Percentiles rank a stretch among this genome's conserved stretches.
Evolutionary conservation across 2,797 vertebrate species (phyloP).

Genomic region (Geotrypetes seraphini): DNA sequence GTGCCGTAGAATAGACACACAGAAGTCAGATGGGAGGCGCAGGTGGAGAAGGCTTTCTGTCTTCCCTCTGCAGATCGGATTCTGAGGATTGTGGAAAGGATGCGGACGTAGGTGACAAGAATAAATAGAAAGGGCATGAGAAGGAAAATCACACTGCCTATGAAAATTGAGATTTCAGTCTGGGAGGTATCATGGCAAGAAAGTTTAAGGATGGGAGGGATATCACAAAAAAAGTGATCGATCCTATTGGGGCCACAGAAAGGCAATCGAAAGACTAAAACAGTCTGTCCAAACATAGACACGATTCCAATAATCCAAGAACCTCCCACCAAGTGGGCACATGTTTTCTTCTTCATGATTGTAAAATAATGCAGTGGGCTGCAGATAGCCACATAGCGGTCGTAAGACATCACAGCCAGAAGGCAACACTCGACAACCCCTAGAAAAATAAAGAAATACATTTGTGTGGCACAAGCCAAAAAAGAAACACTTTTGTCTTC

Average conservation of each 20-base stretch:
- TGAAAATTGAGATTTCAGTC: slow-evolving; percentile 20
- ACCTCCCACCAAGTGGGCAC: slow-evolving; percentile 11
- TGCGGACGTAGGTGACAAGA: slow-evolving; percentile 24
- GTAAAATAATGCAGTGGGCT: slow-evolving; percentile 19
- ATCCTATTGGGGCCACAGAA: slow-evolving; percentile 27
- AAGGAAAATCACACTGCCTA: slow-evolving; percentile 14
- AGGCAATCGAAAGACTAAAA: slow-evolving; percentile 4
- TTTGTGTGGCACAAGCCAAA: slow-evolving; percentile 16
- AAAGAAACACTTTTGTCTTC: slow-evolving; percentile 10
- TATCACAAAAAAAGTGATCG: slow-evolving; percentile 29
- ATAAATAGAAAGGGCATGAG: slow-evolving; percentile 18
- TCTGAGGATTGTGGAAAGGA: slow-evolving; percentile 14
- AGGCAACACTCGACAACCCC: slow-evolving; percentile 23
- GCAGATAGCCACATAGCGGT: slow-evolving; percentile 25
- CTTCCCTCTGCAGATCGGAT: slow-evolving; percentile 20
- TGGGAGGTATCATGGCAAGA: slow-evolving; percentile 23
- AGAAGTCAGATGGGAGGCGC: slow-evolving; percentile 18
- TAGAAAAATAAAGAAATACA: slow-evolving; percentile 21
- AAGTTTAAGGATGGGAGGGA: slow-evolving; percentile 26
- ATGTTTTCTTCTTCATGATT: slow-evolving; percentile 17
- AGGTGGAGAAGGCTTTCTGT: slow-evolving; percentile 33
- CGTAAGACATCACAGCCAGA: slow-evolving; percentile 28
- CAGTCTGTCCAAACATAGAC: background rate
- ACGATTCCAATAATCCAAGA: slow-evolving; percentile 6
- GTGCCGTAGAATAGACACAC: slow-evolving; percentile 27